Percentiles rank a stretch among this genome's conserved stretches.
Evolutionary conservation across 1,140 invertebrate genomes (phyloP).

Genomic region (Achroia grisella): DNA sequence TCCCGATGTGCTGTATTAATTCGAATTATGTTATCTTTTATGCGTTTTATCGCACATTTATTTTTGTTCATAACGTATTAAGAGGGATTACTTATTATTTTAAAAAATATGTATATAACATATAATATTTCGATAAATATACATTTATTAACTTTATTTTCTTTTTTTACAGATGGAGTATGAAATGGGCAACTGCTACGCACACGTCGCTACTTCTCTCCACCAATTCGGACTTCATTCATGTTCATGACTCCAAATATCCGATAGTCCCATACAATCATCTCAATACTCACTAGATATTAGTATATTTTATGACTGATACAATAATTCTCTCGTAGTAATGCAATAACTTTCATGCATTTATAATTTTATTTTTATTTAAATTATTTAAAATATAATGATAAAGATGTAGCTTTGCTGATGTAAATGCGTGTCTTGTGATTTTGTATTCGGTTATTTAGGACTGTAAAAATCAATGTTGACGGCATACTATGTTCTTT

Average conservation of each 20-base stretch:
- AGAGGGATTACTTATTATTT: too few species aligned
- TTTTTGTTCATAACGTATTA: too few species aligned
- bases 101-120: too few species aligned
- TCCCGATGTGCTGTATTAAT: too few species aligned
- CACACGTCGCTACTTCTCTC: slow-evolving; percentile 2
- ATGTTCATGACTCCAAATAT: background rate
- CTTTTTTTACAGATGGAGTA: slow-evolving; percentile 3
- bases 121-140: too few species aligned
- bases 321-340: slow-evolving; percentile 32
- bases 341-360: slow-evolving; percentile 61
- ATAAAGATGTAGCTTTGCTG: slow-evolving; percentile 34
- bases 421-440: slow-evolving; percentile 6
- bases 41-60: too few species aligned
- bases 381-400: slow-evolving; percentile 40
- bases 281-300: slow-evolving; percentile 61
- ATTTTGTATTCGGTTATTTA: background rate
- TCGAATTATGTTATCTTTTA: too few species aligned
- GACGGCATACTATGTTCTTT: slow-evolving; percentile 3
- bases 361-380: slow-evolving; percentile 59
- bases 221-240: background rate
- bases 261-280: slow-evolving; percentile 12
- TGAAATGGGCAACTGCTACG: background rate
- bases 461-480: background rate
- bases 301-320: slow-evolving; percentile 57
- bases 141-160: slow-evolving; percentile 2